Base-by-base conservation (phyloP, 1,140 invertebrate genomes). In the Drosophila littoralis region DNA sequence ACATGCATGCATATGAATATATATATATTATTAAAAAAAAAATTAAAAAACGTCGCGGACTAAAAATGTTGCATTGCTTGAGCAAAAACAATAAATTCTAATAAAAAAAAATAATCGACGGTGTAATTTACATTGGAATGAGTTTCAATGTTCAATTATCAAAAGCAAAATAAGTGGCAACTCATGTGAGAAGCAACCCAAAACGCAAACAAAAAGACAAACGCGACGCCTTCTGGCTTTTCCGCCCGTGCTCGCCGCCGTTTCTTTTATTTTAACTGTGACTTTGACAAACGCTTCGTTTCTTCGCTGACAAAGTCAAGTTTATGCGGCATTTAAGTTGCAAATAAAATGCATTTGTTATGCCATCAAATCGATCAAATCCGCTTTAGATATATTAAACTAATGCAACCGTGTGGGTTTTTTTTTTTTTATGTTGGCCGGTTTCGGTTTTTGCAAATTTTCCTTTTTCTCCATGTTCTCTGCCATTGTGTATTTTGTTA, bases 201-300 rank as follows among this genome's bases (percentile, higher is more conserved):
- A 77, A 81, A 74, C 48, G 66, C 78, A 84, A 84, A 85, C 77
- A 86, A 85, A 77, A 84, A 85, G 68, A 63, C 70, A 50, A 86
- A 48, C 68, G 77, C 68, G 83, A 77, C 79, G 83, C 82, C 75
- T 86, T 68, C 61, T 68, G 59, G 28, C 36, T 69, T 65, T 61
- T 58, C 57, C 65, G 52, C 42, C 43, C 65, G 50, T 50, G 46
- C n/a, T 52, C 57, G 60, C 55, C 46, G 45, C 66, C 72, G 55
- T 50, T 88, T 42, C 64, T 69, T 81, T 73, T 70, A 52, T 58
- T 65, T 63, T 69, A 50, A 46, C 55, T 74, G 57, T 86, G 82
- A 84, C 82, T 86, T 86, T 81, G 82, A 78, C 69, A 78, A 75
- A 81, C 73, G 77, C 83, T 79, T 79, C 71, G 46, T 48, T 79